Percentiles rank a stretch among this genome's conserved stretches.
Evolutionary conservation across 1,140 invertebrate species (phyloP).

Genomic region (Drosophila guanche): DNA sequence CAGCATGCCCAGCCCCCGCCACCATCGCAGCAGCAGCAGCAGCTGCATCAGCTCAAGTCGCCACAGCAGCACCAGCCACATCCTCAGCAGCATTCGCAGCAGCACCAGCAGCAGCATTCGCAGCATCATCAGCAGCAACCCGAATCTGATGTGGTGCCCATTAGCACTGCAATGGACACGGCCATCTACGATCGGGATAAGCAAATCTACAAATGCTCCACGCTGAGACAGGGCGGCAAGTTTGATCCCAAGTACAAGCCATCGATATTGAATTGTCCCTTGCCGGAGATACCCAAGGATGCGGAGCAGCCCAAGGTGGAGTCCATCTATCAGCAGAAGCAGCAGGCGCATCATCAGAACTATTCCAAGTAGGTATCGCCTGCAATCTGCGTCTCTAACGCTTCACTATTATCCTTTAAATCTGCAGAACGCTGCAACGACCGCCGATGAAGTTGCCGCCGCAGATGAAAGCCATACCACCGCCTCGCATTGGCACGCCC

Average conservation of each 20-base stretch:
- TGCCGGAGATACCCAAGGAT: constrained; percentile 83
- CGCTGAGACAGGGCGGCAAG: constrained; percentile 80
- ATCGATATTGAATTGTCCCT: constrained; percentile 81
- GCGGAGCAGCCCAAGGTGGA: constrained; percentile 76
- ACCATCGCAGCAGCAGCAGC: constrained; percentile 35
- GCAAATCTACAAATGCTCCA: constrained; percentile 83
- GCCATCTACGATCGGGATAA: constrained; percentile 83
- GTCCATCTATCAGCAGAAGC: constrained; percentile 75
- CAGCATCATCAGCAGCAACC: constrained; percentile 54
- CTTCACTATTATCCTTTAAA: constrained; percentile 2
- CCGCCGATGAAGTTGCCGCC: constrained; percentile 83
- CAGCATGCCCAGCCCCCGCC: constrained; percentile 60
- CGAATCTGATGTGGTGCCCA: constrained; percentile 62
- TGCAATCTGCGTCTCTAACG: constrained; percentile 20
- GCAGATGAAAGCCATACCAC: constrained; percentile 83
- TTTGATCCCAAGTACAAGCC: constrained; percentile 83
- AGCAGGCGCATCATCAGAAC: constrained; percentile 71
- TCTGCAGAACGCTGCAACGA: constrained; percentile 74
- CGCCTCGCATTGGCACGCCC: constrained; percentile 80
- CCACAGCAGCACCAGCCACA: constrained; percentile 42
- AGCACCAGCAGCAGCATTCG: constrained; percentile 22
- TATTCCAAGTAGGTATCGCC: constrained; percentile 78
- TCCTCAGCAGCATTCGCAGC: constrained; percentile 32
- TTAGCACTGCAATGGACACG: constrained; percentile 70
- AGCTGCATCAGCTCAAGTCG: constrained; percentile 16